phyloP scores from a whole-genome alignment of 2,888 invertebrate genomes.

The Mythimna ferrago region DNA sequence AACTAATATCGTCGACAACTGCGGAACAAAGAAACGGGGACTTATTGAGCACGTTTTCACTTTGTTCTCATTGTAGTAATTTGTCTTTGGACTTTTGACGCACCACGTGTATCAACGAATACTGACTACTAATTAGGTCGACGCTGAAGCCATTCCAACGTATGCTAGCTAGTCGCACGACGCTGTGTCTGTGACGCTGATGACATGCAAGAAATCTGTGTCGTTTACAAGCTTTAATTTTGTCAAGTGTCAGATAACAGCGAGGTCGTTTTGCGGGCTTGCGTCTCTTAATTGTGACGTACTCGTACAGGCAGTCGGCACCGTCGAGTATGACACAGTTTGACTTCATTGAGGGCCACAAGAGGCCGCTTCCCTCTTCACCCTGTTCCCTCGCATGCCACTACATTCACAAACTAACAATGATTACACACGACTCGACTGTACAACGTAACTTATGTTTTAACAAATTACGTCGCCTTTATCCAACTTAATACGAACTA shows the following conservation, averaged over 20 bases:
- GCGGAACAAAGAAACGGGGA: slow-evolving; percentile 18
- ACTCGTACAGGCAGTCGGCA: slow-evolving; percentile 50
- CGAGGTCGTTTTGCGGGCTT: slow-evolving; percentile 53
- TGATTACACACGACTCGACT: slow-evolving; percentile 52
- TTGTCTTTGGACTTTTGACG: slow-evolving; percentile 26
- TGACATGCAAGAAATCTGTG: slow-evolving; percentile 49
- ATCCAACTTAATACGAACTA: slow-evolving; percentile 52
- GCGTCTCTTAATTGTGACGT: slow-evolving; percentile 62
- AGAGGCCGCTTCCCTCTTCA: slow-evolving; percentile 46
- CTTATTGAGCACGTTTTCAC: slow-evolving; percentile 20
- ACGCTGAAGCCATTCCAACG: slow-evolving; percentile 29
- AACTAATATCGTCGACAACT: slow-evolving; percentile 31
- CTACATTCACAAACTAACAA: slow-evolving; percentile 60
- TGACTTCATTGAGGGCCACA: slow-evolving; percentile 56
- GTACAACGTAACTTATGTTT: slow-evolving; percentile 56
- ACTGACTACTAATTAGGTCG: slow-evolving; percentile 36
- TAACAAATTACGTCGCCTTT: slow-evolving; percentile 51
- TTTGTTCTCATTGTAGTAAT: slow-evolving; percentile 13
- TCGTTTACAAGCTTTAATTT: slow-evolving; percentile 52
- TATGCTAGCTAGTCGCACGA: slow-evolving; percentile 22
- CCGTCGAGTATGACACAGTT: slow-evolving; percentile 60
- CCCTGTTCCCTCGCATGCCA: slow-evolving; percentile 32
- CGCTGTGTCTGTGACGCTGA: slow-evolving; percentile 26
- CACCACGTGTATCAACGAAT: slow-evolving; percentile 42
- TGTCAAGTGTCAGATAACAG: slow-evolving; percentile 52